These are phyloP conservation scores for Crenichthys baileyi DNA, from an alignment of 2,797 vertebrate species.

Conservation along the genomic window DNA sequence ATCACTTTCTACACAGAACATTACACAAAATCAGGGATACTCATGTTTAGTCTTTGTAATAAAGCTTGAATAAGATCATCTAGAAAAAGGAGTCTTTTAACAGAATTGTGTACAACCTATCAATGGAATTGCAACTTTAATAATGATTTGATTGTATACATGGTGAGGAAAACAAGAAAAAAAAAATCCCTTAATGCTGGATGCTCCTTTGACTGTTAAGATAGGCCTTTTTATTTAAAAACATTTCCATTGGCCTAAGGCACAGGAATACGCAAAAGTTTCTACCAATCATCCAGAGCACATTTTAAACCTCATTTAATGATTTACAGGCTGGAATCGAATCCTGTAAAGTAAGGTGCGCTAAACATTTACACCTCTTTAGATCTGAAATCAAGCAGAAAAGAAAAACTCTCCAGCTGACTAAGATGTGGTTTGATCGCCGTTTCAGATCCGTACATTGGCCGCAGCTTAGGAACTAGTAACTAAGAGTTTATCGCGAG, in stretches of 20 bases:
- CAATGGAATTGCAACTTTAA: constrained; percentile 74
- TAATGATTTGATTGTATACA: constrained; percentile 73
- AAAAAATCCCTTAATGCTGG: constrained; percentile 64
- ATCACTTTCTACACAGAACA: constrained; percentile 83
- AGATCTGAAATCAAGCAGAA: constrained; percentile 69
- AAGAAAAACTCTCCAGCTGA: constrained; percentile 53
- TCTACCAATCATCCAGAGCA: constrained; percentile 74
- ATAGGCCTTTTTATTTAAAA: constrained; percentile 82
- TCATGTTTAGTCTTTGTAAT: constrained; percentile 80
- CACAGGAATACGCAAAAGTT: constrained; percentile 83
- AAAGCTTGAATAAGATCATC: constrained; percentile 80
- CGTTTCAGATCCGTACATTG: constrained; percentile 72
- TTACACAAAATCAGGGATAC: constrained; percentile 82
- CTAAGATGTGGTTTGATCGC: constrained; percentile 57
- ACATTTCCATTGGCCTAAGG: constrained; percentile 85
- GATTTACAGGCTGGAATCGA: constrained; percentile 69
- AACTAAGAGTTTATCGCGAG: constrained; percentile 43
- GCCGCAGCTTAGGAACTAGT: constrained; percentile 65
- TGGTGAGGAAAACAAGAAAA: constrained; percentile 72
- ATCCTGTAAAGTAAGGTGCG: constrained; percentile 72
- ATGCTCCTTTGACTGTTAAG: constrained; percentile 77
- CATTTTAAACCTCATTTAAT: constrained; percentile 68
- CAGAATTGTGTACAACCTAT: constrained; percentile 84
- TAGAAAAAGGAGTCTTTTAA: constrained; percentile 82
- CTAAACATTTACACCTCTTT: constrained; percentile 72